These are phyloP conservation scores for Hypsibius dujardini DNA, from an alignment of 1,140 invertebrate species.

Conservation along the genomic window DNA sequence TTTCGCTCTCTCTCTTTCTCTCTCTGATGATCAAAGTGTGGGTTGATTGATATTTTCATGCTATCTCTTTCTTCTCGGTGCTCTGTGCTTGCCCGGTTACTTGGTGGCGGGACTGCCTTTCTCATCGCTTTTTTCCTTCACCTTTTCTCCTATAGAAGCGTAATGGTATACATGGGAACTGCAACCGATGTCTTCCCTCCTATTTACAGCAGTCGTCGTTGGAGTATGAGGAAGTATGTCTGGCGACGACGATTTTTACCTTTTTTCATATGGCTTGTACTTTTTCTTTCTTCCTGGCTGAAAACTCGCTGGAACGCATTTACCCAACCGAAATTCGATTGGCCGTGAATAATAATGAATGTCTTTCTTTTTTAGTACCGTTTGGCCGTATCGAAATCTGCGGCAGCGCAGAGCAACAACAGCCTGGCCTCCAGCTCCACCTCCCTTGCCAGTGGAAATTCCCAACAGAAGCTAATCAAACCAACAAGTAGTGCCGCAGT, in stretches of 20 bases:
- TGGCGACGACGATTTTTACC: too few relatives aligned
- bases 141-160: too few relatives aligned
- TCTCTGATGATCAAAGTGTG: slow-evolving; percentile 19
- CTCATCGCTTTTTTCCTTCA: too few relatives aligned
- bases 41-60: neutral
- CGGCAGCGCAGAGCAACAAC: slow-evolving; percentile 21
- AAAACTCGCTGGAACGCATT: too few relatives aligned
- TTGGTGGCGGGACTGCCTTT: neutral
- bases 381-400: slow-evolving; percentile 19
- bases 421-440: slow-evolving; percentile 51
- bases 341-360: too few relatives aligned
- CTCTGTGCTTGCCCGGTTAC: neutral
- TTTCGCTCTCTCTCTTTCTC: slow-evolving; percentile 8
- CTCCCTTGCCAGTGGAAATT: slow-evolving; percentile 80
- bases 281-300: too few relatives aligned
- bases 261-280: too few relatives aligned
- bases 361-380: slow-evolving; percentile 20
- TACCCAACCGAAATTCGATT: too few relatives aligned
- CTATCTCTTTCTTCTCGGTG: neutral
- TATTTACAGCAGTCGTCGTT: neutral
- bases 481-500: slow-evolving; percentile 23
- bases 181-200: neutral
- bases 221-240: too few relatives aligned
- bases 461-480: slow-evolving; percentile 38
- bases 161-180: neutral